phyloP scores from a whole-genome alignment of 2,888 invertebrate species.

The Steinernema carpocapsae region DNA sequence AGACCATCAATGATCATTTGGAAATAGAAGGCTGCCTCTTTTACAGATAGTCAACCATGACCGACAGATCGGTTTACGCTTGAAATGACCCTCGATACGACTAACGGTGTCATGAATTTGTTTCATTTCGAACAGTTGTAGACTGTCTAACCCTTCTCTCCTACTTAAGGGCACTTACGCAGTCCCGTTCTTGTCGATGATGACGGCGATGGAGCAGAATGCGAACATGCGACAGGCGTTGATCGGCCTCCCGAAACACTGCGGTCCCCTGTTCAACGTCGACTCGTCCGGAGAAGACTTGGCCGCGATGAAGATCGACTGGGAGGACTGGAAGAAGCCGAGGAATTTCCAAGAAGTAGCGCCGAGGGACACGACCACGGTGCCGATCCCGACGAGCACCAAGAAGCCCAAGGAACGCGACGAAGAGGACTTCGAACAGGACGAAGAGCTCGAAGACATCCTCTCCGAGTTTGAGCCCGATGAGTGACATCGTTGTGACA shows the following conservation, averaged over 20 bases:
- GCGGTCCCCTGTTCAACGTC: slow-evolving; percentile 12
- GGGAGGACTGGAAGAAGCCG: slow-evolving; percentile 16
- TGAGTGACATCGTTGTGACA: not conserved
- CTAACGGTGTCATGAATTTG: too few species aligned
- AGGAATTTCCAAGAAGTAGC: not conserved
- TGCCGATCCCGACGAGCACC: not conserved
- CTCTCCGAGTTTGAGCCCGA: not conserved
- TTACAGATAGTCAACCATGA: too few species aligned
- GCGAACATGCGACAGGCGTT: not conserved
- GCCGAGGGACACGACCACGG: not conserved
- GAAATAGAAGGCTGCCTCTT: too few species aligned
- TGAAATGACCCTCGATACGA: too few species aligned
- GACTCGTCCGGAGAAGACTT: not conserved
- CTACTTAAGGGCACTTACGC: slow-evolving; percentile 27
- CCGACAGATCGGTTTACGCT: too few species aligned
- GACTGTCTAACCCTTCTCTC: too few species aligned
- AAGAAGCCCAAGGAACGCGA: not conserved
- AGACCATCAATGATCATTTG: too few species aligned
- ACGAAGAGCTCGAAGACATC: not conserved
- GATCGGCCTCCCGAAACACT: slow-evolving; percentile 8
- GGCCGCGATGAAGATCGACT: not conserved
- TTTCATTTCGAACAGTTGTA: too few species aligned
- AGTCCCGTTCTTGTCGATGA: not conserved
- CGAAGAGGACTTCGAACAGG: not conserved
- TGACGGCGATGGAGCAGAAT: not conserved